Evolutionary conservation across 2,797 vertebrate species (phyloP).

Genomic region (Xenentodon cancila): DNA sequence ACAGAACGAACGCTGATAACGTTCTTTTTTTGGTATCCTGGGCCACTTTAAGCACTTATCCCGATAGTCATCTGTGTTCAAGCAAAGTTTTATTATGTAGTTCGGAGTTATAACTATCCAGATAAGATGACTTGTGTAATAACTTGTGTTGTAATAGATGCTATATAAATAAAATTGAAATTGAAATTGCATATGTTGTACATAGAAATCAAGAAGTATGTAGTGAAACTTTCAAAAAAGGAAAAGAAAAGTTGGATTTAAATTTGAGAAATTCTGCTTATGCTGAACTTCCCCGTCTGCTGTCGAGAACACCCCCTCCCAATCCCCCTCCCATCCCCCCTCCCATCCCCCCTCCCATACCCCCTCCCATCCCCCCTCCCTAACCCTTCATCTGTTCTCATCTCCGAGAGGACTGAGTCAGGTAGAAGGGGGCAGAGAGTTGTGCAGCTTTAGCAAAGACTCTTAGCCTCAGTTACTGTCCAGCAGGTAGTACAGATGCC

Average conservation of each 20-base stretch:
- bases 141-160: no score
- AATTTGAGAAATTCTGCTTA: not conserved
- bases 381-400: constrained; percentile 7
- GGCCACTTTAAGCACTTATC: constrained; percentile 8
- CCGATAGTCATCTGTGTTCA: not conserved
- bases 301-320: not conserved
- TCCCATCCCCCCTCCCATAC: not conserved
- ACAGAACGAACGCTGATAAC: not conserved
- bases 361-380: not conserved
- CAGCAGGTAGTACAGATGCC: constrained; percentile 9
- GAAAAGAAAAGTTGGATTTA: not conserved
- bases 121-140: no score
- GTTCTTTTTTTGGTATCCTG: not conserved
- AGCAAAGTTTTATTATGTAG: not conserved
- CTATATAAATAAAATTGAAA: no score
- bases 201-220: not conserved
- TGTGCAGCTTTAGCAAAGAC: constrained; percentile 18
- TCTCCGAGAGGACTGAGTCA: constrained; percentile 16
- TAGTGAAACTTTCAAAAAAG: no score
- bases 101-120: not conserved
- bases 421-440: constrained; percentile 1
- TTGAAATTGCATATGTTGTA: not conserved
- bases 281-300: constrained; percentile 1
- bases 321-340: no score
- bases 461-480: constrained; percentile 14